Percentiles rank a stretch among this genome's conserved stretches.
Conservation (phyloP, 2,113 vertebrate species). For the Andinoacara biseriatus region DNA sequence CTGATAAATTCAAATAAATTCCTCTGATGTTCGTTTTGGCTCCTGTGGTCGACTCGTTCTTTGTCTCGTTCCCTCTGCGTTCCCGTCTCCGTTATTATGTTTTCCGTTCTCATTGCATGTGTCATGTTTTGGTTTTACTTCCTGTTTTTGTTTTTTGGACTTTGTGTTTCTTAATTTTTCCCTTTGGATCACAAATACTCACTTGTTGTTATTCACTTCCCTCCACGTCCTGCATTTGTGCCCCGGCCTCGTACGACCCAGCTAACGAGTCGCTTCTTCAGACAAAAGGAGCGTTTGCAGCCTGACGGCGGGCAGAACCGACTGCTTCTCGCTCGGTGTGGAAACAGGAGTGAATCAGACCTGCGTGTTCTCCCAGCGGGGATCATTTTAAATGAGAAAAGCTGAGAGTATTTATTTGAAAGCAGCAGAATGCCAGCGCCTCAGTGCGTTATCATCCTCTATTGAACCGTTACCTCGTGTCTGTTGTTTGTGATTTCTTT, state of each 20-base stretch:
- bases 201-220: not conserved
- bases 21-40: too few relatives aligned
- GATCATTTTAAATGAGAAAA: conserved; percentile 1
- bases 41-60: not conserved
- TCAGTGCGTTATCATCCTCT: not conserved
- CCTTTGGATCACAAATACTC: not conserved
- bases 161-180: not conserved
- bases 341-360: not conserved
- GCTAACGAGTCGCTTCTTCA: not conserved
- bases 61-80: not conserved
- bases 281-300: not conserved
- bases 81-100: not conserved
- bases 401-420: not conserved
- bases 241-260: not conserved
- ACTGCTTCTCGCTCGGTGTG: not conserved
- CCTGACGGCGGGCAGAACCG: not conserved
- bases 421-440: not conserved
- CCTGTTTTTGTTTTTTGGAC: not conserved
- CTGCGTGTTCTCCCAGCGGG: not conserved
- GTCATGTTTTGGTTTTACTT: not conserved
- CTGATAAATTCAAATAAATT: too few relatives aligned
- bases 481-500: not conserved
- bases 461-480: not conserved
- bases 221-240: too few relatives aligned
- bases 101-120: not conserved